Conservation (phyloP, 2,113 vertebrate species). For the Ochotona curzoniae region DNA sequence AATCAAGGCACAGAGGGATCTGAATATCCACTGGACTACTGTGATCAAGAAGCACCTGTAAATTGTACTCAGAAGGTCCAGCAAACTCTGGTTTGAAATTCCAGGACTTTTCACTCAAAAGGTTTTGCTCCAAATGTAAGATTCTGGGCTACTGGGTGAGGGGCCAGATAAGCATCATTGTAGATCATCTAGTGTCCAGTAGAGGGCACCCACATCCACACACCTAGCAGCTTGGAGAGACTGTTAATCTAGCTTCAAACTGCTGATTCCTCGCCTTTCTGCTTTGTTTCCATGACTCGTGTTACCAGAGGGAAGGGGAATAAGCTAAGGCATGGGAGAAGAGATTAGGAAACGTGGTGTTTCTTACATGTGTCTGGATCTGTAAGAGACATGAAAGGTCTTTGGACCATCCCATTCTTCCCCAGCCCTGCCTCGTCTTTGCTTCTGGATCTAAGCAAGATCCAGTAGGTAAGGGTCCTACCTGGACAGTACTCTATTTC, state of each 20-base stretch:
- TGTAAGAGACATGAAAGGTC: background rate
- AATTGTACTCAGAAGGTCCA: background rate
- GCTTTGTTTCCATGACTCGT: background rate
- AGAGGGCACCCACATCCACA: slow-evolving; percentile 72
- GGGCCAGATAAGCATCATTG: background rate
- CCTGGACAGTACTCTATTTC: background rate
- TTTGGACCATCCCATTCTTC: accelerated
- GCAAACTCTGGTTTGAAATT: background rate
- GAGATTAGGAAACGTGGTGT: background rate
- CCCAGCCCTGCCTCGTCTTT: background rate
- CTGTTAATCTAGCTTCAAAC: background rate
- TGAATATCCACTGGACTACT: background rate
- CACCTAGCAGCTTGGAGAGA: background rate
- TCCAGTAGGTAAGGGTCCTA: background rate
- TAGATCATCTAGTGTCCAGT: slow-evolving; percentile 46
- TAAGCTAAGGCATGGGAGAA: background rate
- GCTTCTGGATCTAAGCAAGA: background rate
- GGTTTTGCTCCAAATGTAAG: background rate
- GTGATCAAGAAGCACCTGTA: background rate
- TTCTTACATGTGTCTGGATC: background rate
- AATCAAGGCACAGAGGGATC: background rate
- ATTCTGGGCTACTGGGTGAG: accelerated
- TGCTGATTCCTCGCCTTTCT: background rate
- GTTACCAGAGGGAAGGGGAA: background rate
- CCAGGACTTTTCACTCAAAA: background rate